Percentiles rank a stretch among this genome's conserved stretches.
These are phyloP conservation scores for Coendou prehensilis DNA, from an alignment of 2,797 vertebrate genomes.

Conservation along the genomic window DNA sequence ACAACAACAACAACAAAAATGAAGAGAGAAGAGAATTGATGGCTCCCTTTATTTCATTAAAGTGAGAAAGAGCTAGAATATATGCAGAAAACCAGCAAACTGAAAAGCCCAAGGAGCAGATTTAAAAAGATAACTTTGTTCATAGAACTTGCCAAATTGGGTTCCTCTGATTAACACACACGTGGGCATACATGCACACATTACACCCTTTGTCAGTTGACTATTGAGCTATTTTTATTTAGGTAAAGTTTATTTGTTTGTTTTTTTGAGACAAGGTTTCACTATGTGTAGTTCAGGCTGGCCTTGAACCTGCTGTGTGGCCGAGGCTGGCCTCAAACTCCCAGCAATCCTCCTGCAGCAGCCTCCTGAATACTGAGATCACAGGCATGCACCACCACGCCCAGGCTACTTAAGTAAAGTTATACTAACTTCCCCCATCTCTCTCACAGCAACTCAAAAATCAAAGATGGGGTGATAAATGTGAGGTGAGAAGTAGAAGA, in stretches of 20 bases:
- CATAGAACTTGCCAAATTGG: neutral
- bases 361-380: neutral
- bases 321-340: neutral
- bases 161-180: neutral
- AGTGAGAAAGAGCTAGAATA: slow-evolving; percentile 12
- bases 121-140: slow-evolving; percentile 8
- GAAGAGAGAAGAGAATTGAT: neutral
- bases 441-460: slow-evolving; percentile 48
- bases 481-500: slow-evolving; percentile 3
- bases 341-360: neutral
- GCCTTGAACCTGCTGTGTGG: neutral
- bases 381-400: neutral
- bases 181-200: neutral
- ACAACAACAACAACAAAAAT: too few relatives aligned
- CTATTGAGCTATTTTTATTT: slow-evolving; percentile 19
- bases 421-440: neutral
- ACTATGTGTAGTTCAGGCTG: neutral
- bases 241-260: neutral
- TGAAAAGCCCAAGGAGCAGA: neutral
- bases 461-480: slow-evolving; percentile 34
- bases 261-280: neutral
- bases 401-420: neutral
- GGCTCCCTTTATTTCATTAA: neutral
- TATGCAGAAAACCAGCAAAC: slow-evolving; percentile 36
- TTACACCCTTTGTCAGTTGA: neutral